Percentiles rank a stretch among this genome's conserved stretches.
These are phyloP conservation scores for Lydus trimaculatus DNA, from an alignment of 2,888 invertebrate genomes.

Conservation along the genomic window DNA sequence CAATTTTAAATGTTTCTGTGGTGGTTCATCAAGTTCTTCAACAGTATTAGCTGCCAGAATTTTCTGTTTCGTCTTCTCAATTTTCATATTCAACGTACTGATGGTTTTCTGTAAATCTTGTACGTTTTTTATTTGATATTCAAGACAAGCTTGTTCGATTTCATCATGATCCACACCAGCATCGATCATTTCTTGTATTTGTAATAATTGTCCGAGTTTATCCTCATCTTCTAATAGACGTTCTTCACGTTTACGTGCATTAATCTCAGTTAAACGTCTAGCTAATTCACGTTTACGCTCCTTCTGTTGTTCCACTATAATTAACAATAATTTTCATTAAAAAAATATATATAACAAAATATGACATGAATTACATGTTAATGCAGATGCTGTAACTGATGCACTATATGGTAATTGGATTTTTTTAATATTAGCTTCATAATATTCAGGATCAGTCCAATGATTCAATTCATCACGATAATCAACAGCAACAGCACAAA, in stretches of 20 bases:
- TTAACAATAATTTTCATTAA: not conserved
- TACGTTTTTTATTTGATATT: conserved; percentile 76
- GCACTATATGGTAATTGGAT: conserved; percentile 86
- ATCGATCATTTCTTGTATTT: conserved; percentile 79
- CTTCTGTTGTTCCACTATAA: conserved; percentile 78
- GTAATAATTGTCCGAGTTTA: conserved; percentile 77
- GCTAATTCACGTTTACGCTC: conserved; percentile 89
- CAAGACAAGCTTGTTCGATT: conserved; percentile 69
- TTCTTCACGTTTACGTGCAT: conserved; percentile 87
- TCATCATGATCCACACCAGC: conserved; percentile 75
- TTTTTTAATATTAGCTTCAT: conserved; percentile 81
- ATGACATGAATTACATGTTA: too few species aligned
- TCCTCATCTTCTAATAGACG: conserved; percentile 89
- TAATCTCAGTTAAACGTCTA: conserved; percentile 84
- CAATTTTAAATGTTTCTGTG: conserved; percentile 60
- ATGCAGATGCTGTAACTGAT: conserved; percentile 67
- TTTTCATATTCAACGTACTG: conserved; percentile 71
- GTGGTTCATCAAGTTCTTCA: conserved; percentile 64
- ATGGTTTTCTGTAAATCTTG: conserved; percentile 83
- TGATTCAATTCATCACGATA: conserved; percentile 80
- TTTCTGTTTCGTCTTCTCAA: conserved; percentile 80
- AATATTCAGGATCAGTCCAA: conserved; percentile 85
- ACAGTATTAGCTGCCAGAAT: conserved; percentile 74
- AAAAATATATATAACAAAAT: too few species aligned
- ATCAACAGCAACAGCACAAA: conserved; percentile 79